Percentiles rank a stretch among this genome's conserved stretches.
These are phyloP conservation scores for Pedionomus torquatus DNA, from an alignment of 2,113 vertebrate genomes.

Conservation along the genomic window DNA sequence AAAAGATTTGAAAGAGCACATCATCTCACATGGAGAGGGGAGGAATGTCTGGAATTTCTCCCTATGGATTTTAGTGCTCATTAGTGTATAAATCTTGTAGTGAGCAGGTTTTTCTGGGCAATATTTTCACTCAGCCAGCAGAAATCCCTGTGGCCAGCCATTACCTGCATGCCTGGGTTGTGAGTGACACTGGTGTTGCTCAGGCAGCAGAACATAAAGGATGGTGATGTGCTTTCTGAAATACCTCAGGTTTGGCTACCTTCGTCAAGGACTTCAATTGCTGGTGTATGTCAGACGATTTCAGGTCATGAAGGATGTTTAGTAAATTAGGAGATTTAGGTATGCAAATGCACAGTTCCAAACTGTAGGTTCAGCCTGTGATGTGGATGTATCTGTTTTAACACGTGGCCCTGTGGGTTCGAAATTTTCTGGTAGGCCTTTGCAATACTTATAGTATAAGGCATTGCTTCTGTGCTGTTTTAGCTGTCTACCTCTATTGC, in stretches of 20 bases:
- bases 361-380: neutral
- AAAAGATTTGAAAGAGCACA: neutral
- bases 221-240: neutral
- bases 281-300: neutral
- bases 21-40: neutral
- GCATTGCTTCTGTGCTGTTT: neutral
- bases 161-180: neutral
- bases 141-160: neutral
- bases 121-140: neutral
- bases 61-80: neutral
- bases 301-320: neutral
- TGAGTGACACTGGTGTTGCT: rapidly evolving
- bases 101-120: neutral
- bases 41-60: neutral
- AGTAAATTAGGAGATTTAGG: neutral
- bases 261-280: neutral
- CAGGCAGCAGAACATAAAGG: neutral
- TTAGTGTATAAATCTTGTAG: neutral
- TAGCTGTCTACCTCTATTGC: neutral
- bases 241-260: neutral
- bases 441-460: neutral
- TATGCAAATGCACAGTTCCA: neutral
- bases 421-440: neutral
- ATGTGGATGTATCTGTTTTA: neutral
- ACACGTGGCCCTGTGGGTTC: neutral